Percentiles rank a stretch among this genome's conserved stretches.
Evolutionary conservation across 1,140 invertebrate genomes (phyloP).

Genomic region (Gryllus bimaculatus): DNA sequence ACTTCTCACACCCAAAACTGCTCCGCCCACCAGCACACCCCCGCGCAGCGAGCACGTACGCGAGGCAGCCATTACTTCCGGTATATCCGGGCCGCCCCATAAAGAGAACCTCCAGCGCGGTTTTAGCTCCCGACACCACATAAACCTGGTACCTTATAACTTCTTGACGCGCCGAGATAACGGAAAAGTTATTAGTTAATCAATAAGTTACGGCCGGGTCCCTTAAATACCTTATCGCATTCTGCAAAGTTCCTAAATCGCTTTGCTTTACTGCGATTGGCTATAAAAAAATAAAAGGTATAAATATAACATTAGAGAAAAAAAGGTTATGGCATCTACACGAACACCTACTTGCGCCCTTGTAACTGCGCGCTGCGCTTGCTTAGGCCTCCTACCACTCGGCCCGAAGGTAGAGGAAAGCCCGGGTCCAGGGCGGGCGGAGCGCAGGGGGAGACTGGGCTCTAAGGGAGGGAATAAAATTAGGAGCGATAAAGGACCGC

Average conservation of each 20-base stretch:
- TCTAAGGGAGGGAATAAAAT: neutral
- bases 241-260: neutral
- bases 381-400: too few species aligned
- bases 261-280: neutral
- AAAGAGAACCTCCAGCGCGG: neutral
- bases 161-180: neutral
- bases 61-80: neutral
- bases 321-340: neutral
- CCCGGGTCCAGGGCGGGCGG: too few species aligned
- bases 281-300: slow-evolving; percentile 6
- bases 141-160: neutral
- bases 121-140: neutral
- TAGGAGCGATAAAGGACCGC: neutral
- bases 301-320: slow-evolving; percentile 6
- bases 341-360: neutral
- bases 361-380: neutral
- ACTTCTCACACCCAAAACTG: too few species aligned
- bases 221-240: slow-evolving; percentile 4
- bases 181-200: slow-evolving; percentile 1
- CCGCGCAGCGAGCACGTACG: neutral
- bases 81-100: neutral
- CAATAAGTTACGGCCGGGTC: neutral
- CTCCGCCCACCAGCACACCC: too few species aligned
- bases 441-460: neutral
- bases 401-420: neutral